Conservation (phyloP, 1,140 invertebrate species). For the Hylyphantes graminicola region DNA sequence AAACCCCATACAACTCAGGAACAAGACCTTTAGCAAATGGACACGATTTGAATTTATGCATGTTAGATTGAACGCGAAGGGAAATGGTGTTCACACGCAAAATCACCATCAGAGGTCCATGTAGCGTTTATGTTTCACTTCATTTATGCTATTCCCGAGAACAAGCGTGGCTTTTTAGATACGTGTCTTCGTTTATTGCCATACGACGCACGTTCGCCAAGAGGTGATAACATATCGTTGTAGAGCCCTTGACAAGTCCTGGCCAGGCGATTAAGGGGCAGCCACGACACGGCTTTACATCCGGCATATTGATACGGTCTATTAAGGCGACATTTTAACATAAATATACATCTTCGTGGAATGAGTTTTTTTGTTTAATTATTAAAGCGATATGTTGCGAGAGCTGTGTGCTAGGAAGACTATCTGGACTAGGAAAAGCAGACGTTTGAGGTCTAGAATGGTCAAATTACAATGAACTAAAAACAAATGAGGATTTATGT, state of each 20-base stretch:
- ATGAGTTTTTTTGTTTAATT: slow-evolving; percentile 14
- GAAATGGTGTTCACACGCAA: slow-evolving; percentile 40
- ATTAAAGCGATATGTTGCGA: neutral
- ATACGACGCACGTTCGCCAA: slow-evolving; percentile 29
- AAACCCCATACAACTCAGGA: neutral
- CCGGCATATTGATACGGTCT: slow-evolving; percentile 28
- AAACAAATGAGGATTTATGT: no score
- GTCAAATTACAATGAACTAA: no score
- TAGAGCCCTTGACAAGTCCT: slow-evolving; percentile 31
- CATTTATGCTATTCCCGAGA: slow-evolving; percentile 44
- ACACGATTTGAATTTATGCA: slow-evolving; percentile 43
- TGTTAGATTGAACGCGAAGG: neutral
- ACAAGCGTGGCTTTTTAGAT: slow-evolving; percentile 4
- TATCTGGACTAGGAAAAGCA: no score
- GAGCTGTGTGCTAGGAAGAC: no score
- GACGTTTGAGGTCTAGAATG: no score
- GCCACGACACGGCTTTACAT: slow-evolving; percentile 27
- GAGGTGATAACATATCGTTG: slow-evolving; percentile 55
- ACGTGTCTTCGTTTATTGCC: slow-evolving; percentile 25
- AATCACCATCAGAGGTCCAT: slow-evolving; percentile 36
- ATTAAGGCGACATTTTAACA: neutral
- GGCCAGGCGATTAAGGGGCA: slow-evolving; percentile 5
- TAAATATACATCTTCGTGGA: neutral
- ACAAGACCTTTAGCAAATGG: neutral
- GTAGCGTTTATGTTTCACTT: slow-evolving; percentile 57